Percentiles rank a stretch among this genome's conserved stretches.
These are phyloP conservation scores for Phymatocera aterrima DNA, from an alignment of 2,888 invertebrate species.

Conservation along the genomic window DNA sequence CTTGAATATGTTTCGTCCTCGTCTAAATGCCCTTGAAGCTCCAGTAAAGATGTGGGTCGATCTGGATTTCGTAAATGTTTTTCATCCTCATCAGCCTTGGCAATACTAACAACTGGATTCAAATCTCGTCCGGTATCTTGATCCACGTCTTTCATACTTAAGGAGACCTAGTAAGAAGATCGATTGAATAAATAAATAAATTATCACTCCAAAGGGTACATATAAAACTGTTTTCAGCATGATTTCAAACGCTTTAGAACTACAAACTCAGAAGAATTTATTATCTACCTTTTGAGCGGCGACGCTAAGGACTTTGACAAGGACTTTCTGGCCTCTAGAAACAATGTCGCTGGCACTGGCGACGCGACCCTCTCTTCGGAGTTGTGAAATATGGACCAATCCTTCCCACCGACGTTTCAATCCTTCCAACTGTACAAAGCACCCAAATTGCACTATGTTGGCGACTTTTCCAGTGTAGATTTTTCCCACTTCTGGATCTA, in stretches of 20 bases:
- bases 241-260: not conserved
- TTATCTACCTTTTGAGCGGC: constrained; percentile 85
- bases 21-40: constrained; percentile 78
- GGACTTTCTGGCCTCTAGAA: constrained; percentile 90
- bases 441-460: constrained; percentile 98
- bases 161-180: constrained; percentile 82
- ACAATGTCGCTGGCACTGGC: constrained; percentile 97
- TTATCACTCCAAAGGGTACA: too few species aligned
- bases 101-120: constrained; percentile 87
- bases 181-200: too few species aligned
- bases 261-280: not conserved
- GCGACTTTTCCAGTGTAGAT: constrained; percentile 96
- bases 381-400: constrained; percentile 96
- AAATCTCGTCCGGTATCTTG: constrained; percentile 96
- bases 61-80: constrained; percentile 93
- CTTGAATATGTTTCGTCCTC: constrained; percentile 89
- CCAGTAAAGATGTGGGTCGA: constrained; percentile 82
- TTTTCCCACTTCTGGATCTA: constrained; percentile 88
- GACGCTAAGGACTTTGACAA: constrained; percentile 91
- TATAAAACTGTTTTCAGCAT: constrained; percentile 13
- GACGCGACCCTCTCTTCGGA: constrained; percentile 94
- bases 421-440: constrained; percentile 97
- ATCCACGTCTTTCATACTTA: constrained; percentile 99
- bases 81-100: constrained; percentile 80
- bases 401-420: constrained; percentile 95